Base-by-base conservation (phyloP, 2,113 vertebrate species). In the Rutilus rutilus region DNA sequence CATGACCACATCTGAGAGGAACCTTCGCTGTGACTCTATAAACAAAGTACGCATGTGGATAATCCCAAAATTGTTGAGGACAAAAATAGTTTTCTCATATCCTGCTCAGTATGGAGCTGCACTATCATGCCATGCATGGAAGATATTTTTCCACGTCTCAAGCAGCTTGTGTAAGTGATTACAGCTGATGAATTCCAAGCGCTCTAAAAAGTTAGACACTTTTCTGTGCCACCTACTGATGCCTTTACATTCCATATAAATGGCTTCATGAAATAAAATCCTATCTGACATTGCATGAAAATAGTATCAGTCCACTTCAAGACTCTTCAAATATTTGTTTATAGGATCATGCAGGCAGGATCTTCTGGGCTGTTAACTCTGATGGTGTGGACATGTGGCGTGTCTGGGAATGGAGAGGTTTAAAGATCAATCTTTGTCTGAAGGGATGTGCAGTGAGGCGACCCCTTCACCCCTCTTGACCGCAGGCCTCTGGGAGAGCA, bases 381-480 rank as follows among this genome's bases (percentile, higher is more conserved):
- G 57, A 79, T 62, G 54, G 36, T 42, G 23, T 39, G 21, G 47
- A 69, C 82, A 73, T 74, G 82, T 83, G 82, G 82, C 3, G 12
- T 83, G 47, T 64, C 84, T 88, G 87, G 78, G 82, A 87, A 89
- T 86, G 75, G 27, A 87, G 76, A 9, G 39, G 10, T 59, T 52
- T 60, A 54, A 33, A 80, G 52, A 85, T 78, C 69, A 60, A 87
- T 85, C 85, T 85, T 84, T 85, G 88, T 85, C 85, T 62, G 73
- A 78, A 86, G 85, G 78, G 85, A 89, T 82, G 85, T 85, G 77
- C 81, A 52, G 82, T 86, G 78, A 57, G 82, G 71, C 73, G 71
- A 86, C 88, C 85, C 71, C 69, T 12, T 85, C 21, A 86, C 69
- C 83, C 77, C 78, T 82, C 83, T 64, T 83, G 78, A 85, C 83